Conservation (phyloP, 2,888 invertebrate genomes). For the Phragmatobia fuliginosa region DNA sequence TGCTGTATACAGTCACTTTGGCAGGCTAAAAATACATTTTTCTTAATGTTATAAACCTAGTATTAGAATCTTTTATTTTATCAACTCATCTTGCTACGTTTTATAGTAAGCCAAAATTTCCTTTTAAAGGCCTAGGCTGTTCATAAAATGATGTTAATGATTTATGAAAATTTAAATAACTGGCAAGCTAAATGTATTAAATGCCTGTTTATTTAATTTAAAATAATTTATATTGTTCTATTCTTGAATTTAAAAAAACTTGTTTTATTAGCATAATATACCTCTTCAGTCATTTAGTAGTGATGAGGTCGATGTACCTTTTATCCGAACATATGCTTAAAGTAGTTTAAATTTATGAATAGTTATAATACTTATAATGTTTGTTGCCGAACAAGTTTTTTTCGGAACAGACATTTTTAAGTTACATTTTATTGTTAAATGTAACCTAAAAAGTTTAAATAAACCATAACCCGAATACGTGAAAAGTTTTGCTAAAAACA, state of each 20-base stretch:
- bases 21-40: too few species aligned
- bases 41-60: neutral
- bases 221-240: neutral
- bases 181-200: neutral
- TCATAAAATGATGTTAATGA: too few species aligned
- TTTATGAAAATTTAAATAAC: neutral
- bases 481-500: too few species aligned
- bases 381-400: neutral
- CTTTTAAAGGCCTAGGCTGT: too few species aligned
- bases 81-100: too few species aligned
- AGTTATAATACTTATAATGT: neutral
- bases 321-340: neutral
- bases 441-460: too few species aligned
- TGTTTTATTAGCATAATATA: slow-evolving; percentile 13
- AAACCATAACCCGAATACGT: too few species aligned
- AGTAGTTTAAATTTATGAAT: neutral
- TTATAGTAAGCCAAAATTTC: too few species aligned
- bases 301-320: slow-evolving; percentile 14
- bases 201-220: neutral
- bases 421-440: too few species aligned
- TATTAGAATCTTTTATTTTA: neutral
- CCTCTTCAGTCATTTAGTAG: slow-evolving; percentile 17
- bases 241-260: neutral
- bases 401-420: neutral
- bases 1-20: too few species aligned